Base-by-base conservation (phyloP, 2,113 vertebrate genomes). In the Geococcyx californianus region DNA sequence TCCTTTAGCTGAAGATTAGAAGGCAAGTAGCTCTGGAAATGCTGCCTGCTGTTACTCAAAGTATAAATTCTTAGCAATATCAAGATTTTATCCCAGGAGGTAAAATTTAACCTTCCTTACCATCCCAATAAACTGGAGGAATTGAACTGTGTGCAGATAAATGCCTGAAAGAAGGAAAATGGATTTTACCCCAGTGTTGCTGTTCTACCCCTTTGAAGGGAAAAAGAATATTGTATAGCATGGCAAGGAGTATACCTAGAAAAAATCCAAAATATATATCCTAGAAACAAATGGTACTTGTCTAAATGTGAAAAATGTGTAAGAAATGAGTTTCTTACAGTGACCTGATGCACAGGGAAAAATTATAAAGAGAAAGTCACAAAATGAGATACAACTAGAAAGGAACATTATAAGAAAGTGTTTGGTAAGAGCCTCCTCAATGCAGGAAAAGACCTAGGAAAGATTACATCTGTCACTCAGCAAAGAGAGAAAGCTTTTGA, bases 381-480 rank as follows among this genome's bases (percentile, higher is more conserved):
- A 75, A 78, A 92, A 90, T 60, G 76, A 90, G 73, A 67, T 63
- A 68, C 64, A 84, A 70, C 38, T 70, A 3, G 1, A 82, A 42
- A 63, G 76, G 73, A 81, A 81, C 25, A 55, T 74, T 74, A 67
- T 21, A 77, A 89, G 63, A 87, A 94, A 91, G 55, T 29, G 42
- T 87, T 96, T 77, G 68, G 38, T 84, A 89, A 94, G 68, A 56
- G 76, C 88, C 68, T 90, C 66, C 72, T 51, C 56, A 63, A 1
- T 1, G 9, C 47, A 84, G 76, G 83, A 63, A 80, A 90, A 90
- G 94, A 66, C 75, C 59, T 33, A 70, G 72, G 86, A 55, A 92
- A 94, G 94, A 95, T 92, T 93, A 81, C 47, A 74, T 47, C 86
- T 92, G 83, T 75, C 95, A 92, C 89, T 96, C 94, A 92, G 92